Evolutionary conservation across 2,113 vertebrate species (phyloP), one percentile per base, ranked within the genome.

Genomic region (Chrysochloris asiatica): DNA sequence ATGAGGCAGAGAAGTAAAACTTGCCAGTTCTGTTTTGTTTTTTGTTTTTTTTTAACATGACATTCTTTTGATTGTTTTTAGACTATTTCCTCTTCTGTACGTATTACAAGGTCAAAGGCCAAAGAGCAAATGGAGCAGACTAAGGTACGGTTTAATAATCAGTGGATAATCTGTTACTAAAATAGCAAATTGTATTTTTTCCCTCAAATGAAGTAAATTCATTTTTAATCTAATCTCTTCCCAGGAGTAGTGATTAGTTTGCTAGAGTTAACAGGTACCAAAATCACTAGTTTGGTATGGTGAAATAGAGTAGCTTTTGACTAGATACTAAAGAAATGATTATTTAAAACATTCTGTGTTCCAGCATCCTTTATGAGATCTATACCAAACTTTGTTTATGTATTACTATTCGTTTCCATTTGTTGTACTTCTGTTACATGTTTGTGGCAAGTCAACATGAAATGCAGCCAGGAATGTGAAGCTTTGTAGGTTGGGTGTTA

Each of bases 81-180:
- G 98, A 85, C 69, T 90, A 14, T 92, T 95, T 82, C 96, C 86
- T 86, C 89, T 91, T 92, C 33, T 6, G 92, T 83, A 30, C 97
- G 97, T 75, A 95, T 98, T 63, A 98, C 98, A 75, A 97, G 98
- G 54, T 98, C 98, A n/a, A 97, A 97, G 87, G 78, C 96, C 77
- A 98, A 95, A 95, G 95, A 90, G 1, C 97, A 97, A 63, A 72
- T 95, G 87, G 97, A 96, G 59, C 97, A 96, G 69, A 59, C 14
- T 33, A 76, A 75, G 92, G 90, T 97, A 84, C 76, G 71, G 26
- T 80, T 90, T 90, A 69, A 54, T n/a, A 78, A 24, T 48, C 48
- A 48, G 14, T 84, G 85, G 43, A 71, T 73, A 59, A 87, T 54
- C 80, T 83, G 21, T 86, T 92, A 81, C 22, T 89, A 56, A 90